A percentile compares a stretch with the other conserved stretches of the same genome.
Evolutionary conservation across 1,140 invertebrate species (phyloP).

Genomic region (Drosophila erecta): DNA sequence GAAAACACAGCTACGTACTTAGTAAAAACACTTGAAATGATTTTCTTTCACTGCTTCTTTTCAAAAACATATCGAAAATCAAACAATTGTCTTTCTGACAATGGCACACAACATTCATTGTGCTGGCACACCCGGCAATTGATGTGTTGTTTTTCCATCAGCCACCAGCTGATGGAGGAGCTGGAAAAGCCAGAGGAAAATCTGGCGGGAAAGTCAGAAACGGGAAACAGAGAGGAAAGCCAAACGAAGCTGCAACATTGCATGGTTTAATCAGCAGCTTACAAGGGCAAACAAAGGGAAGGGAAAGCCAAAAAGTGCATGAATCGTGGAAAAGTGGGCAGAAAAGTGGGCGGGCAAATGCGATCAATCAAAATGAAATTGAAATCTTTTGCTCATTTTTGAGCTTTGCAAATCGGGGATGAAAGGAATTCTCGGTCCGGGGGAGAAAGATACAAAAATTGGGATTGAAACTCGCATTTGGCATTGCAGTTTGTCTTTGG

Average conservation of each 20-base stretch:
- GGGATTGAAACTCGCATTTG: slow-evolving; percentile 62
- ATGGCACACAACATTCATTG: slow-evolving; percentile 60
- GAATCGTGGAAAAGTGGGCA: slow-evolving; percentile 17
- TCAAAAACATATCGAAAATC: slow-evolving; percentile 73
- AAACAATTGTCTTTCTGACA: slow-evolving; percentile 78
- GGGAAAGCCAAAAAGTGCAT: slow-evolving; percentile 52
- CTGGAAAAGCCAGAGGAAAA: slow-evolving; percentile 18
- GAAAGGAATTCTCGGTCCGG: not conserved
- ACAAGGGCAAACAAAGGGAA: slow-evolving; percentile 68
- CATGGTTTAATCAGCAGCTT: slow-evolving; percentile 82
- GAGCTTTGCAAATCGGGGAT: slow-evolving; percentile 36
- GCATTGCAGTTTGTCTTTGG: slow-evolving; percentile 80
- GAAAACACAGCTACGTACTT: too few species aligned
- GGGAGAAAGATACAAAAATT: slow-evolving; percentile 29
- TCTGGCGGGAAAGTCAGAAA: not conserved
- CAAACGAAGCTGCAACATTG: slow-evolving; percentile 44
- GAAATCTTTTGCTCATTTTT: slow-evolving; percentile 83
- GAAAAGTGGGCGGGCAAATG: slow-evolving; percentile 30
- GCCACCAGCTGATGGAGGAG: slow-evolving; percentile 28
- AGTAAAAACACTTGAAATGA: too few species aligned
- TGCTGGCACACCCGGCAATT: slow-evolving; percentile 52
- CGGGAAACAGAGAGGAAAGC: not conserved
- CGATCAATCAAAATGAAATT: slow-evolving; percentile 83
- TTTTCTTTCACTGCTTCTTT: not conserved
- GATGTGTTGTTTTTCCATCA: slow-evolving; percentile 56